Evolutionary conservation across 2,888 invertebrate species (phyloP).

Genomic region (Anoncus sp.): DNA sequence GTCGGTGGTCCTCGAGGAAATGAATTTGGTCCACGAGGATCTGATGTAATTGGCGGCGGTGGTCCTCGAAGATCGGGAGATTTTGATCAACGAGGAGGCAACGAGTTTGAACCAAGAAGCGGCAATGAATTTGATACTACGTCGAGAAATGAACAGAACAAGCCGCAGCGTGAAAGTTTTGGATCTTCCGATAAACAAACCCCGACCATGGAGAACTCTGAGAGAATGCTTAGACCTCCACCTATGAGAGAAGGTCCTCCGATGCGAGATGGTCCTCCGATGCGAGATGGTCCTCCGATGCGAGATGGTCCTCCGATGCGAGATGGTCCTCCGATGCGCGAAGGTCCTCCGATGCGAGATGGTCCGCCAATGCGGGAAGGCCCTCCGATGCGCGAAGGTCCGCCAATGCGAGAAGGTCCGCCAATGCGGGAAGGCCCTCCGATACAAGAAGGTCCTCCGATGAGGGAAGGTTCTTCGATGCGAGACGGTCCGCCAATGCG

Average conservation of each 20-base stretch:
- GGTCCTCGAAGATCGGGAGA: conserved; percentile 54
- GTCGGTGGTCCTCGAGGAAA: conserved; percentile 57
- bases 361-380: not conserved
- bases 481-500: too few species aligned
- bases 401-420: not conserved
- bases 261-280: too few species aligned
- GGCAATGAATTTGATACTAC: conserved; percentile 20
- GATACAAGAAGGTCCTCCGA: too few species aligned
- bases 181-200: conserved; percentile 23
- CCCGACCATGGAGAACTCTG: conserved; percentile 13
- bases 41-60: conserved; percentile 38
- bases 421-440: not conserved
- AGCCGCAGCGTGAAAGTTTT: conserved; percentile 27
- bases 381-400: not conserved
- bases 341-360: not conserved
- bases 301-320: too few species aligned
- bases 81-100: conserved; percentile 38
- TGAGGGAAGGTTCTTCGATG: not conserved
- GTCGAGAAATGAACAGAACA: conserved; percentile 20
- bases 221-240: conserved; percentile 30
- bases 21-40: conserved; percentile 66
- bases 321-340: not conserved
- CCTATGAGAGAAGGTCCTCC: conserved; percentile 7
- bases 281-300: not conserved
- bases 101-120: conserved; percentile 28